Conservation (phyloP, 2,113 vertebrate genomes). For the Petroica traversi region DNA sequence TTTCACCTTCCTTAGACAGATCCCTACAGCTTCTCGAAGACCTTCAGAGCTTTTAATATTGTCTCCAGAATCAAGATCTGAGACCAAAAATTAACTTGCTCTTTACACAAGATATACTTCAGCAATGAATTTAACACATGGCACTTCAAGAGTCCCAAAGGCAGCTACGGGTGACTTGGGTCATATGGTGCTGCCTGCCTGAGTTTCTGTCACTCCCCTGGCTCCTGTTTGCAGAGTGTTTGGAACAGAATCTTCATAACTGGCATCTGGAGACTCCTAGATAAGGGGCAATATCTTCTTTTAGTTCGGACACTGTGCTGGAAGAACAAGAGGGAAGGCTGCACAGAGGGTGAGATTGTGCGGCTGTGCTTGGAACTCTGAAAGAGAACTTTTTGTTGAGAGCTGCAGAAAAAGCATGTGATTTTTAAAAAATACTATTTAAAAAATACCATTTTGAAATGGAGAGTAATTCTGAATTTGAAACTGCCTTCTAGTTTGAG, state of each 20-base stretch:
- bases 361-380: neutral
- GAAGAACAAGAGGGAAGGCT: neutral
- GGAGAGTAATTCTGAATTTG: neutral
- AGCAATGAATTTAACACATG: neutral
- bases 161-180: neutral
- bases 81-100: neutral
- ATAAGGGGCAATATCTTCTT: neutral
- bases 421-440: fast-evolving
- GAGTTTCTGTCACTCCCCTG: neutral
- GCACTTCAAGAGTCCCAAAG: neutral
- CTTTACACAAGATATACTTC: neutral
- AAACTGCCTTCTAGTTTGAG: neutral
- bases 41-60: neutral
- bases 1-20: neutral
- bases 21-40: neutral
- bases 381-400: neutral
- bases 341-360: neutral
- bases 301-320: neutral
- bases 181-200: neutral
- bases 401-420: neutral
- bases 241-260: neutral
- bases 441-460: neutral
- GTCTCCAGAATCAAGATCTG: neutral
- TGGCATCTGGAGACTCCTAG: neutral
- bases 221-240: neutral